Base-by-base conservation (phyloP, 2,113 vertebrate genomes). In the Pangasianodon hypophthalmus region DNA sequence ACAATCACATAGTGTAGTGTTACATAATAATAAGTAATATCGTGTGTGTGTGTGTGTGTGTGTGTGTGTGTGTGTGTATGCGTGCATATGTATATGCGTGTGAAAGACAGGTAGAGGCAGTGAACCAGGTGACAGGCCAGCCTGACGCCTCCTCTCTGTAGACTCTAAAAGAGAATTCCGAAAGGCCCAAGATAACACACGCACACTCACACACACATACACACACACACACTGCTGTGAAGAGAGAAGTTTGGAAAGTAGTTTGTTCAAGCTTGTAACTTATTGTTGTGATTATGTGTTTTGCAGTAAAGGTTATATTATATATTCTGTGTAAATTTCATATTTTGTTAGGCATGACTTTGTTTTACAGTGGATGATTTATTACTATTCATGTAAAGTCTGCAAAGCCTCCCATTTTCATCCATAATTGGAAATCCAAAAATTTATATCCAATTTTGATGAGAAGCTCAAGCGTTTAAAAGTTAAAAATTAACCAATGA, bases 41-140 rank as follows among this genome's bases (percentile, higher is more conserved):
- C n/a, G n/a, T n/a, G 46, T 73, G 71, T 73, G 71, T 44, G 71
- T 73, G 69, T 73, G 69, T 73, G 37, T 41, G 32, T 50, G 44
- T 50, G 77, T 79, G 75, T 48, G 75, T 79, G 75, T 48, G 46
- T 79, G 75, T 52, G 46, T 80, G 29, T n/a, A 29, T 54, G 50
- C 54, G 50, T 54, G 56, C 64, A 41, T 84, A 52, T 87, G 88
- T 64, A 87, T 44, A 32, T 71, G 85, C 52, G 32, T 86, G 46
- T 41, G 60, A 82, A 67, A 82, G 29, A 58, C 50, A 85, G 81
- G 85, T 82, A 90, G 87, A 92, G 90, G 92, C 91, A 95, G 90
- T 90, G 86, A 91, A 92, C 90, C 92, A 92, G 93, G 88, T 94
- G 93, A 94, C 93, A 94, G 93, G 90, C 90, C 92, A 92, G 92